Conservation (phyloP, 2,888 invertebrate species). For the Ethmia dodecea region DNA sequence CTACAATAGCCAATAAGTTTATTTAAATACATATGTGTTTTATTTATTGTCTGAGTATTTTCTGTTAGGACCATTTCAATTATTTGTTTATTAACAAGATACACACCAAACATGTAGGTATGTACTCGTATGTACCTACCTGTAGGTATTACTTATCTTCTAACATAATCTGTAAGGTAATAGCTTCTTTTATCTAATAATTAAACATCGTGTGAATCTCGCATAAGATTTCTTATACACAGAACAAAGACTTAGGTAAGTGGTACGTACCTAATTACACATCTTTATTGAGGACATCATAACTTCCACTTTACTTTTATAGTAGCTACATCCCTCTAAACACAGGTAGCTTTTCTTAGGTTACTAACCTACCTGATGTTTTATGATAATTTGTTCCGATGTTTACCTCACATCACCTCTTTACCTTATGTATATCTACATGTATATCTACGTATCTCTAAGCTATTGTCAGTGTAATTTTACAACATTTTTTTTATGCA, state of each 20-base stretch:
- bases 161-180: neutral
- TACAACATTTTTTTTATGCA: too few relatives aligned
- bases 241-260: conserved; percentile 7
- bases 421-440: too few relatives aligned
- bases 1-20: too few relatives aligned
- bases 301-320: conserved; percentile 14
- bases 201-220: conserved; percentile 4
- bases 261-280: conserved; percentile 10
- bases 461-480: too few relatives aligned
- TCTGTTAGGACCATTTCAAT: too few relatives aligned
- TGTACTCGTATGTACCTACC: neutral
- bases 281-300: conserved; percentile 14
- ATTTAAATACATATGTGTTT: too few relatives aligned
- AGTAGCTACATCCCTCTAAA: neutral
- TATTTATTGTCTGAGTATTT: too few relatives aligned
- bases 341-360: too few relatives aligned
- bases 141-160: neutral
- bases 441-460: too few relatives aligned
- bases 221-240: conserved; percentile 4
- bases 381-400: conserved; percentile 11
- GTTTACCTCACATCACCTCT: conserved; percentile 4
- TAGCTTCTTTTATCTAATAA: conserved; percentile 1
- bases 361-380: conserved; percentile 4
- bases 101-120: neutral
- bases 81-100: too few relatives aligned